Evolutionary conservation across 2,888 invertebrate species (phyloP).

Genomic region (Bembecia ichneumoniformis): DNA sequence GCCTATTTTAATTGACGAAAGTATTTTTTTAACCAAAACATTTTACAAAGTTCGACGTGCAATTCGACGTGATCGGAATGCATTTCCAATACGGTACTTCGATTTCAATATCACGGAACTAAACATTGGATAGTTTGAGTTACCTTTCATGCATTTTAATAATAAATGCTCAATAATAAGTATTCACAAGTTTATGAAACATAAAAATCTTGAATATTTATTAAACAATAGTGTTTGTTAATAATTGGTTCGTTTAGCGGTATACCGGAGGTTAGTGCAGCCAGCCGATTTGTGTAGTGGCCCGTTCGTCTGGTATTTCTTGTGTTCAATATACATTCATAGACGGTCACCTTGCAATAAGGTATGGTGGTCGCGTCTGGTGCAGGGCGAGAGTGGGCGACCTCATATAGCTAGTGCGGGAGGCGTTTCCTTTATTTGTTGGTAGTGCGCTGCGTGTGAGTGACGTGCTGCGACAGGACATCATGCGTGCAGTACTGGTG

Average conservation of each 20-base stretch:
- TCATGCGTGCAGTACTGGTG: slow-evolving; percentile 64
- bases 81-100: too few relatives aligned
- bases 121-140: neutral
- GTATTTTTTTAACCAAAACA: too few relatives aligned
- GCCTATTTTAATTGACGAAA: too few relatives aligned
- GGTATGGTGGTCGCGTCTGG: slow-evolving; percentile 63
- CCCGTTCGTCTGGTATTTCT: slow-evolving; percentile 30
- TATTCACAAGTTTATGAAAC: neutral
- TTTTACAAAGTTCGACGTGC: too few relatives aligned
- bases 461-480: slow-evolving; percentile 56
- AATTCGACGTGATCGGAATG: too few relatives aligned
- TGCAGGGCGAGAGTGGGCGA: slow-evolving; percentile 68
- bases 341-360: slow-evolving; percentile 65
- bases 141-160: slow-evolving; percentile 2
- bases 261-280: slow-evolving; percentile 41
- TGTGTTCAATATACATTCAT: slow-evolving; percentile 31
- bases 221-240: slow-evolving; percentile 34
- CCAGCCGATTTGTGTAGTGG: slow-evolving; percentile 47
- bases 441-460: slow-evolving; percentile 56
- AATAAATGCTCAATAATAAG: neutral
- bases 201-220: slow-evolving; percentile 6
- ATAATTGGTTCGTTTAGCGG: slow-evolving; percentile 60
- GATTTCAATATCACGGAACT: too few relatives aligned
- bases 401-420: slow-evolving; percentile 66
- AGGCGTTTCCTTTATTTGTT: slow-evolving; percentile 67